Conservation (phyloP, 2,113 vertebrate genomes). For the Saccopteryx leptura region DNA sequence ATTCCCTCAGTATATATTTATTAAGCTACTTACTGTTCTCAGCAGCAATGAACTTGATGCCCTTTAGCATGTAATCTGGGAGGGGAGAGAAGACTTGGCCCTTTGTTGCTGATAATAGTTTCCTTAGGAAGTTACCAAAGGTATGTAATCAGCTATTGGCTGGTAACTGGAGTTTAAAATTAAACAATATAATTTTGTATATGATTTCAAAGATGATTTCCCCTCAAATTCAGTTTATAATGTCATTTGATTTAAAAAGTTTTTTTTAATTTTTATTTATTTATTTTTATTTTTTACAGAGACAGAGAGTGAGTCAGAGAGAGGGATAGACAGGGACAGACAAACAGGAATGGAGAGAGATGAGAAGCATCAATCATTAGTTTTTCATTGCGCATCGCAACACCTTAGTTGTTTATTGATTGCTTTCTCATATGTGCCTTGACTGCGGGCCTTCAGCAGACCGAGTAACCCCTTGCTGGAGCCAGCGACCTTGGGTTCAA, state of each 20-base stretch:
- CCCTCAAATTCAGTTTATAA: slow-evolving; percentile 58
- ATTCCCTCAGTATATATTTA: background rate
- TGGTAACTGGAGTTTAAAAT: slow-evolving; percentile 63
- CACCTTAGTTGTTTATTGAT: too few species aligned
- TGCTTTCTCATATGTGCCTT: too few species aligned
- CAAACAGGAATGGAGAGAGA: too few species aligned
- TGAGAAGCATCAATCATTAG: too few species aligned
- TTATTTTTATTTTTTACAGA: too few species aligned
- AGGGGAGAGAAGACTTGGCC: background rate
- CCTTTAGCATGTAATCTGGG: background rate
- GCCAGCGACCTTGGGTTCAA: too few species aligned
- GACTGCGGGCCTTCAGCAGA: too few species aligned
- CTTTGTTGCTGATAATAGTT: slow-evolving; percentile 1
- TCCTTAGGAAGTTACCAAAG: background rate
- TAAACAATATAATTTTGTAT: slow-evolving; percentile 21
- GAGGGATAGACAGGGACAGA: too few species aligned
- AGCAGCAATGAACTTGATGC: background rate
- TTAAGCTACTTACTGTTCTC: slow-evolving; percentile 13
- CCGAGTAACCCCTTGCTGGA: too few species aligned
- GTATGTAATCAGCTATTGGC: slow-evolving; percentile 3
- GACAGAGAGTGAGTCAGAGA: too few species aligned
- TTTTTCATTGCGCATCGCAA: too few species aligned
- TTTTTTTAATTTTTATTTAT: too few species aligned
- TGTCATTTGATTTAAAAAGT: slow-evolving; percentile 56
- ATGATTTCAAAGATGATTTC: slow-evolving; percentile 54